Percentiles rank a stretch among this genome's conserved stretches.
Evolutionary conservation across 2,797 vertebrate genomes (phyloP).

Genomic region (Balearica regulorum): DNA sequence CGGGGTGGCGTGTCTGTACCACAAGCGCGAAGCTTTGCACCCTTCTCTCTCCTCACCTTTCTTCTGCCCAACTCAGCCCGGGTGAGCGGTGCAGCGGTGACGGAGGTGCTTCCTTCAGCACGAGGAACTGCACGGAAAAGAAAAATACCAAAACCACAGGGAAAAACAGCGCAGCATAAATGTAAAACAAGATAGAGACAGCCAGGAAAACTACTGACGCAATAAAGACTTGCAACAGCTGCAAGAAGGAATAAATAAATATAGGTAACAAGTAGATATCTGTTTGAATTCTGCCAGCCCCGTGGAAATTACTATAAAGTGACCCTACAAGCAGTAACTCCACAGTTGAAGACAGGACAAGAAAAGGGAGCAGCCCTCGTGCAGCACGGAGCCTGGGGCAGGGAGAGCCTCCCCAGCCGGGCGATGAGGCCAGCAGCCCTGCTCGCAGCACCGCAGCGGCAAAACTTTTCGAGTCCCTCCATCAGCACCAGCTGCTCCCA

Average conservation of each 20-base stretch:
- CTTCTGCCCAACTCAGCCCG: not conserved
- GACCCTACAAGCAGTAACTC: not conserved
- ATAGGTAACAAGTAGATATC: not conserved
- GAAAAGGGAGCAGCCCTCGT: not conserved
- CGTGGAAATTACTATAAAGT: not conserved
- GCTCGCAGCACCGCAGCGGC: no score
- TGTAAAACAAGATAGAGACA: not conserved
- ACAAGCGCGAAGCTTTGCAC: not conserved
- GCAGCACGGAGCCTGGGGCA: not conserved
- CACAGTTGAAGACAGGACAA: not conserved
- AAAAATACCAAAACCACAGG: not conserved
- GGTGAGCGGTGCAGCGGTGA: fast-evolving
- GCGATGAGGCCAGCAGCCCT: not conserved
- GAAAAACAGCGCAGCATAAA: not conserved
- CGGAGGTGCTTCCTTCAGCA: not conserved
- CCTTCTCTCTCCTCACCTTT: not conserved
- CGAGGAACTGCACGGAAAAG: not conserved
- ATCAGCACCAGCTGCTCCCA: not conserved
- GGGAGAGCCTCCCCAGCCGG: not conserved
- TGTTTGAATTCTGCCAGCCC: not conserved
- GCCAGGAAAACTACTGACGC: not conserved
- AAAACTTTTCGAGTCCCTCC: not conserved
- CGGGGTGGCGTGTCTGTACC: no score
- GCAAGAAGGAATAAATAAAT: not conserved
- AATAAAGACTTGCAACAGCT: not conserved